Base-by-base conservation (phyloP, 2,797 vertebrate species). In the Clamator glandarius region DNA sequence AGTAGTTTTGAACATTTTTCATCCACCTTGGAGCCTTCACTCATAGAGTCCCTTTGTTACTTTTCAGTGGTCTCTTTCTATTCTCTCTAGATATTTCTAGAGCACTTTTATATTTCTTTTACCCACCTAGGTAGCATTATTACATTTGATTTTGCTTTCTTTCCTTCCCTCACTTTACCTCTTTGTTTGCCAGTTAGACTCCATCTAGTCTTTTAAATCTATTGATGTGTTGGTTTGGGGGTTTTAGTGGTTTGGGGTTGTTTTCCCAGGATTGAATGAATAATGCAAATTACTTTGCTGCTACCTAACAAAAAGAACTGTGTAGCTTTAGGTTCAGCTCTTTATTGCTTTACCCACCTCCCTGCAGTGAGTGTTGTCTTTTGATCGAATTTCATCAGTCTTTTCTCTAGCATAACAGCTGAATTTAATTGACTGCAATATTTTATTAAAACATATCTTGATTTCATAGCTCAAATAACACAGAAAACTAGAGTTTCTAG, bases 401-500 rank as follows among this genome's bases (percentile, higher is more conserved):
- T 93, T 67, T 82, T 36, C 63, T 86, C 87, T 61, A 87, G 66
- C 55, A 89, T 51, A 95, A 80, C 26, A 74, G 81, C 72, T 63
- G 85, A 91, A 88, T 89, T 88, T 89, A 92, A 94, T 90, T 87
- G 51, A 86, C 11, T 58, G 35, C 5, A 8, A n/a, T 79, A 51
- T 89, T 95, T 94, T 91, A 84, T 93, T 91, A 94, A 92, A 96
- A 87, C 33, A 6, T 58, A 77, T 46, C 69, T 93, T 90, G 62
- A 90, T 78, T 94, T 89, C 82, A 64, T 52, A 89, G 29, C 74
- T 85, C 44, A 90, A 89, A 20, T 48, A 89, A 85, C 80, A 69
- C 19, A 84, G 36, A 58, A 94, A 92, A n/a, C 25, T 42, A n/a
- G 3, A 21, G n/a, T 62, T 91, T 84, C 74, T 80, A 87, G 48